Percentiles rank a stretch among this genome's conserved stretches.
Conservation (phyloP, 2,113 vertebrate species). For the Gadus macrocephalus region DNA sequence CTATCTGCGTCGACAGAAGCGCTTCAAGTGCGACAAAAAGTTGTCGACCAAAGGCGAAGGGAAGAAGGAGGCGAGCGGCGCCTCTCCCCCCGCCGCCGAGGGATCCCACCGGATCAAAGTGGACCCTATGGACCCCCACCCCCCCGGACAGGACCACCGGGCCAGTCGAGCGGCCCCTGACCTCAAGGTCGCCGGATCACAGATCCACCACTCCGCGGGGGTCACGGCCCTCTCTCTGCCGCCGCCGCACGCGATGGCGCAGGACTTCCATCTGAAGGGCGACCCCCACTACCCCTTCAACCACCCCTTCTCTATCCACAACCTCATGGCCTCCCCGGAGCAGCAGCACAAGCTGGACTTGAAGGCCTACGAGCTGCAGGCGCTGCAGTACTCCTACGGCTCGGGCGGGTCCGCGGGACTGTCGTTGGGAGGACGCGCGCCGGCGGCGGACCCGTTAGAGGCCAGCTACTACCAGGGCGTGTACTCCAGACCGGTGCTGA, state of each 20-base stretch:
- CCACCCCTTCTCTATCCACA: conserved; percentile 99
- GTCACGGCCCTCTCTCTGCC: conserved; percentile 78
- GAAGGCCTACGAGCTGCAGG: conserved; percentile 91
- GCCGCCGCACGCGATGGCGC: conserved; percentile 79
- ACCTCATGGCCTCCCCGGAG: conserved; percentile 96
- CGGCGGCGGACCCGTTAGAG: conserved; percentile 87
- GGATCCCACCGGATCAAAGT: conserved; percentile 52
- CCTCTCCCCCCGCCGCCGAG: conserved; percentile 71
- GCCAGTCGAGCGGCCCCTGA: conserved; percentile 68
- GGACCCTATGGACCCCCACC: no score
- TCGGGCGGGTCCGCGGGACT: conserved; percentile 48
- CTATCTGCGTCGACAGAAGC: conserved; percentile 94
- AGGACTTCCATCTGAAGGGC: conserved; percentile 87
- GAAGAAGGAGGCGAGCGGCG: conserved; percentile 68
- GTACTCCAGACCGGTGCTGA: conserved; percentile 95
- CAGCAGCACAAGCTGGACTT: conserved; percentile 99
- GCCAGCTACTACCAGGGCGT: conserved; percentile 97
- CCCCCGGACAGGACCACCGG: conserved; percentile 64
- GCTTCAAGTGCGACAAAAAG: conserved; percentile 96
- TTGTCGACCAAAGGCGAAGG: conserved; percentile 69
- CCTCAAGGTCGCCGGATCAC: conserved; percentile 78
- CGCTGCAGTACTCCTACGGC: conserved; percentile 88
- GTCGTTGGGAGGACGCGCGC: conserved; percentile 74
- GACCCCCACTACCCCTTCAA: conserved; percentile 97
- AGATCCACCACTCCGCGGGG: conserved; percentile 71